These are phyloP conservation scores for Leptopilina boulardi DNA, from an alignment of 1,140 invertebrate genomes.

Conservation along the genomic window DNA sequence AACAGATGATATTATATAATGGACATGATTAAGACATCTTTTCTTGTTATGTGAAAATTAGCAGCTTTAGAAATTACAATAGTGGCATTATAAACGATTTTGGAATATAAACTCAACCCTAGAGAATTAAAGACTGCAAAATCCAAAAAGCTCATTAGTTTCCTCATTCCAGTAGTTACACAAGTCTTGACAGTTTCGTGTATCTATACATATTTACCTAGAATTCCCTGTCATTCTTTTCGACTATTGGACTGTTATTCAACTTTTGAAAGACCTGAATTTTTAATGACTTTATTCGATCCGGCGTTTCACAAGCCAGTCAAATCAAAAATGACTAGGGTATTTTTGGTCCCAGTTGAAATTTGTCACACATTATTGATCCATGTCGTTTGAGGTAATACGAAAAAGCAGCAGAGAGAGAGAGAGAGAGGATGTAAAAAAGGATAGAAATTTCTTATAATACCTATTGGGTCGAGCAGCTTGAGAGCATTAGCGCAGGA, in stretches of 20 bases:
- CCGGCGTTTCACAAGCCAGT: not conserved
- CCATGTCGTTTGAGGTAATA: not conserved
- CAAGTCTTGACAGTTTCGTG: not conserved
- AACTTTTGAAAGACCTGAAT: slow-evolving; percentile 39
- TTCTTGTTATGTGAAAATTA: too few relatives aligned
- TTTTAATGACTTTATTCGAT: slow-evolving; percentile 42
- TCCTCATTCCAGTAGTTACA: not conserved
- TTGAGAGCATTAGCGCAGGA: slow-evolving; percentile 35
- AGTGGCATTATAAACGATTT: too few relatives aligned
- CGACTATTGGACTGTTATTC: not conserved
- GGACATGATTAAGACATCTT: too few relatives aligned
- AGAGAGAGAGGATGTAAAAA: not conserved
- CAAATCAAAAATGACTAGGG: not conserved
- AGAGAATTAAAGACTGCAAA: not conserved
- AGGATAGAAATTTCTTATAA: not conserved
- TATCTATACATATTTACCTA: not conserved
- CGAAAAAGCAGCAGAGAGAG: not conserved
- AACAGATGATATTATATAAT: too few relatives aligned
- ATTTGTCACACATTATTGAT: slow-evolving; percentile 29
- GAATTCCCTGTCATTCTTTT: not conserved
- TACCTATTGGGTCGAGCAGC: slow-evolving; percentile 32
- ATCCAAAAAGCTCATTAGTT: not conserved
- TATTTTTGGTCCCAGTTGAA: slow-evolving; percentile 17
- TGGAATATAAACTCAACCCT: not conserved
- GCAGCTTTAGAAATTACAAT: too few relatives aligned